phyloP scores from a whole-genome alignment of 2,888 invertebrate species.

The Drosophila vallismaia region DNA sequence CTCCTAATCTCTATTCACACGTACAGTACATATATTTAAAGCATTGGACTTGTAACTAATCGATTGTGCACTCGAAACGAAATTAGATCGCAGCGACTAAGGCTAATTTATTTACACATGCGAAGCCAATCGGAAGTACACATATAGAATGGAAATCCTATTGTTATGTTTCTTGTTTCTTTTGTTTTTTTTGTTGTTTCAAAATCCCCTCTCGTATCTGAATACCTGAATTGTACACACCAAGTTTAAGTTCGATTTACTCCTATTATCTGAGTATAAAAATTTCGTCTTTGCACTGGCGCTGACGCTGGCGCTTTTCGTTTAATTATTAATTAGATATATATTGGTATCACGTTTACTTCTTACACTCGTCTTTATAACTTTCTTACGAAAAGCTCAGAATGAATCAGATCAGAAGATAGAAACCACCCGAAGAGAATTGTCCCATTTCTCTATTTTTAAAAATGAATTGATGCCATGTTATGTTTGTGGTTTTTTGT shows the following conservation, averaged over 20 bases:
- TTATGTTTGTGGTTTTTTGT: conserved; percentile 19
- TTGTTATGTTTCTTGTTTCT: conserved; percentile 8
- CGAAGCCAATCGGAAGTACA: conserved; percentile 41
- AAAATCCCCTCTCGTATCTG: conserved; percentile 33
- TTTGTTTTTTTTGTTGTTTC: conserved; percentile 18
- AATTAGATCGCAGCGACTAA: conserved; percentile 27
- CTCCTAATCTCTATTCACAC: conserved; percentile 33
- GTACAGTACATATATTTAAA: conserved; percentile 36
- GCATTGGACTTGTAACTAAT: conserved; percentile 42
- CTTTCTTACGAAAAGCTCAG: conserved; percentile 11
- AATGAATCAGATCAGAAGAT: conserved; percentile 16
- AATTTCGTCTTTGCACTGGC: conserved; percentile 22
- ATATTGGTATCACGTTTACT: conserved; percentile 65
- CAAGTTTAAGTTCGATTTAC: conserved; percentile 14
- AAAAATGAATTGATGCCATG: conserved; percentile 36
- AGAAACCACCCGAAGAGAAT: conserved; percentile 26
- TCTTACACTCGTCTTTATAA: conserved; percentile 43
- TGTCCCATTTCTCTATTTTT: conserved; percentile 4
- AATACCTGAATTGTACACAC: conserved; percentile 48
- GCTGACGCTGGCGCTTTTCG: background rate
- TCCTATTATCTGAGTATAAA: conserved; percentile 38
- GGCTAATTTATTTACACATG: conserved; percentile 40
- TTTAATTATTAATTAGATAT: conserved; percentile 50
- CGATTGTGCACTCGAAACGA: conserved; percentile 35
- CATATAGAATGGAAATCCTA: conserved; percentile 36